Conservation (phyloP, 1,140 invertebrate species). For the Nomia melanderi region DNA sequence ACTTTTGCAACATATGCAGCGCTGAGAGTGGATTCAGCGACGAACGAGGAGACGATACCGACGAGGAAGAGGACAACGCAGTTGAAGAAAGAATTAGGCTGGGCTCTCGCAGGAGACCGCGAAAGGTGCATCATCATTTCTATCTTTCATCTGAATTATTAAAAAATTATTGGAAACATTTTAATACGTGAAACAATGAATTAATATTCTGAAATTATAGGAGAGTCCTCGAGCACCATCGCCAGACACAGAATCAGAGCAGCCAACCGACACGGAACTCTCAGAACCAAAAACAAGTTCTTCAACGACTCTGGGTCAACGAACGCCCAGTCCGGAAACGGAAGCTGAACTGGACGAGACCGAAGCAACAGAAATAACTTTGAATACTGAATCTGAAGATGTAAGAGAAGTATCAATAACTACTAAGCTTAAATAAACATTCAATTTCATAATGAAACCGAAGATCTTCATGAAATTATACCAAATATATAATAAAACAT, state of each 20-base stretch:
- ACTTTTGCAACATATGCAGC: too few species aligned
- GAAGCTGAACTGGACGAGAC: conserved; percentile 74
- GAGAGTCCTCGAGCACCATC: conserved; percentile 78
- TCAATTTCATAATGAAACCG: too few species aligned
- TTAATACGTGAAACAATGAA: neutral
- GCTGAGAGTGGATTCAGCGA: conserved; percentile 91
- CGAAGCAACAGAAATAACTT: conserved; percentile 40
- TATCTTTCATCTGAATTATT: conserved; percentile 1
- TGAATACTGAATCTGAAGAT: conserved; percentile 22
- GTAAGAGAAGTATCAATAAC: conserved; percentile 44
- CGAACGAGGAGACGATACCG: conserved; percentile 83
- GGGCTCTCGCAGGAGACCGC: conserved; percentile 76
- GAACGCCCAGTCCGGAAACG: conserved; percentile 77
- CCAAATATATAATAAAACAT: too few species aligned
- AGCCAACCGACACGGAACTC: conserved; percentile 77
- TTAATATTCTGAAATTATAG: conserved; percentile 50
- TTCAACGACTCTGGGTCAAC: conserved; percentile 73
- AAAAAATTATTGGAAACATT: neutral
- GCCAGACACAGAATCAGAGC: conserved; percentile 80
- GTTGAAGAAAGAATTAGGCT: conserved; percentile 77
- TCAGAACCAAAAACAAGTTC: conserved; percentile 74
- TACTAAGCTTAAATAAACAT: too few species aligned
- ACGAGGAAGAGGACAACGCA: conserved; percentile 83
- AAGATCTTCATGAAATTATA: too few species aligned
- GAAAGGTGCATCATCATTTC: conserved; percentile 69